Conservation (phyloP, 2,113 vertebrate species). For the Dicentrarchus labrax region DNA sequence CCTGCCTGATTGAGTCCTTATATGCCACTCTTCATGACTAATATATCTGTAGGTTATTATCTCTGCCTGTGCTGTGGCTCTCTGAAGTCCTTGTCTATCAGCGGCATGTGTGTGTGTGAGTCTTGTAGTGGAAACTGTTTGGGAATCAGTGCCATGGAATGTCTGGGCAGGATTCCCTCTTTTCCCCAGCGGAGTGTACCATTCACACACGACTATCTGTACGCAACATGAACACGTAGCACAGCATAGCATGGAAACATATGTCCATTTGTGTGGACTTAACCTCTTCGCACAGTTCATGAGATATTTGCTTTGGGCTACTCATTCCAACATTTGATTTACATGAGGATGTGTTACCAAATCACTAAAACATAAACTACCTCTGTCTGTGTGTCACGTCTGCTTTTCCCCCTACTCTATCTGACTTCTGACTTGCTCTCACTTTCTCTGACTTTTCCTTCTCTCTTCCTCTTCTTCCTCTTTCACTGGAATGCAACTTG, state of each 20-base stretch:
- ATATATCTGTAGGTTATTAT: constrained; percentile 25
- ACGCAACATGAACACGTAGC: constrained; percentile 58
- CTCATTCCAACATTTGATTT: neutral
- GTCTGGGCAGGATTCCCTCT: constrained; percentile 79
- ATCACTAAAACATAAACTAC: constrained; percentile 36
- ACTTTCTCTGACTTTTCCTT: constrained; percentile 44
- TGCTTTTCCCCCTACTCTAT: constrained; percentile 15
- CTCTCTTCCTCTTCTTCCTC: constrained; percentile 49
- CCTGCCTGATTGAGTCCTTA: constrained; percentile 19
- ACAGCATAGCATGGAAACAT: constrained; percentile 50
- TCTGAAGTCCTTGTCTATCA: constrained; percentile 15
- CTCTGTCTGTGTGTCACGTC: constrained; percentile 26
- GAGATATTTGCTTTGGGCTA: constrained; percentile 20
- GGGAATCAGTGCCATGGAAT: constrained; percentile 79
- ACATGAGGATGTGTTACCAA: constrained; percentile 43
- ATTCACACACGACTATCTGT: constrained; percentile 68
- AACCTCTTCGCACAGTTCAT: constrained; percentile 22
- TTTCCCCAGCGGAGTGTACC: constrained; percentile 71
- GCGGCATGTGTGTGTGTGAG: constrained; percentile 26
- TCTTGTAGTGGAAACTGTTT: constrained; percentile 81
- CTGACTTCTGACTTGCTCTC: constrained; percentile 46
- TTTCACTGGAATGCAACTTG: constrained; percentile 73
- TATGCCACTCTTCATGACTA: constrained; percentile 28
- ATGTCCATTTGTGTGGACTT: constrained; percentile 28
- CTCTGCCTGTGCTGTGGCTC: constrained; percentile 25